These are phyloP conservation scores for Tamias sibiricus DNA, from an alignment of 2,113 vertebrate species.

Conservation along the genomic window DNA sequence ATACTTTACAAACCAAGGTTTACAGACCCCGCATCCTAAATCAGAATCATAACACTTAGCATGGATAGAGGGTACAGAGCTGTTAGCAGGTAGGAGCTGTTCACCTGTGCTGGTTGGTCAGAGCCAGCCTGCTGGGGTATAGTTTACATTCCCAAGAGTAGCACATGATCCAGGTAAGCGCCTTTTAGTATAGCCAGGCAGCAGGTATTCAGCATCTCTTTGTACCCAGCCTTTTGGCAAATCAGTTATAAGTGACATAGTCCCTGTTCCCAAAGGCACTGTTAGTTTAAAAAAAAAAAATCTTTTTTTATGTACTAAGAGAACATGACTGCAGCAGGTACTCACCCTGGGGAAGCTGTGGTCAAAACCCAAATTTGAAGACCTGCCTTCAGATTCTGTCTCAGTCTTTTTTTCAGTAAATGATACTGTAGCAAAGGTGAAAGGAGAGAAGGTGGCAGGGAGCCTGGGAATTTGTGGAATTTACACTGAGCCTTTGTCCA, in stretches of 20 bases:
- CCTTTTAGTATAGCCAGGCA: neutral
- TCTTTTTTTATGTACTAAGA: neutral
- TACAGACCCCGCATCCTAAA: neutral
- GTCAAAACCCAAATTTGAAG: neutral
- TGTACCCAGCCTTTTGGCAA: neutral
- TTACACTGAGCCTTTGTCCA: neutral
- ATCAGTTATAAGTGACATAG: neutral
- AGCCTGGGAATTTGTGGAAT: no score
- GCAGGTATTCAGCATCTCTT: neutral
- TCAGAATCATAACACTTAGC: neutral
- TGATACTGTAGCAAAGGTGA: neutral
- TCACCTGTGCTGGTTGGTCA: neutral
- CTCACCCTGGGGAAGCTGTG: neutral
- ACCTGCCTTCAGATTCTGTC: neutral
- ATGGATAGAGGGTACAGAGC: neutral
- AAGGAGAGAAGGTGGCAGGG: neutral
- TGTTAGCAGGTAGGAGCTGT: neutral
- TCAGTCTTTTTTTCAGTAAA: neutral
- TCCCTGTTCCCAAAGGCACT: neutral
- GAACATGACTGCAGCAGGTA: no score
- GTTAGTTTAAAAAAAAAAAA: neutral
- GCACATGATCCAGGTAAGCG: neutral
- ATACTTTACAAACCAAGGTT: neutral
- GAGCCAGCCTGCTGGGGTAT: neutral
- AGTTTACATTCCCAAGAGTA: neutral